Conservation (phyloP, 2,113 vertebrate genomes). For the Oryzias celebensis region DNA sequence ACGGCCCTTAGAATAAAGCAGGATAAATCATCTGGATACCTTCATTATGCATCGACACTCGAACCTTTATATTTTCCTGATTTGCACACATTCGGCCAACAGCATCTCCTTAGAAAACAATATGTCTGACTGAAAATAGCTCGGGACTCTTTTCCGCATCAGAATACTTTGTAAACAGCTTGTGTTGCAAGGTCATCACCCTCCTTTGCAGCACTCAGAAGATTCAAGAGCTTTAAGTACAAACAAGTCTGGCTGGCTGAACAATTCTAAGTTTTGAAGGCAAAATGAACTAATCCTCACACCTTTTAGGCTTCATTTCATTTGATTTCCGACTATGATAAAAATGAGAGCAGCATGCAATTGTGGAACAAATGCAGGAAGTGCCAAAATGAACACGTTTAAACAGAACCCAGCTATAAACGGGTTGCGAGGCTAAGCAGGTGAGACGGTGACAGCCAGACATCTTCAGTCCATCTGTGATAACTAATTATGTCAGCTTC, state of each 20-base stretch:
- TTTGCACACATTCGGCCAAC: too few relatives aligned
- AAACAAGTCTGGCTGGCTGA: background rate
- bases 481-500: conserved; percentile 57
- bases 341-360: background rate
- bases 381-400: conserved; percentile 9
- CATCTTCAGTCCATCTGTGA: conserved; percentile 56
- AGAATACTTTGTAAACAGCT: too few relatives aligned
- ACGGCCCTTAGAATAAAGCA: too few relatives aligned
- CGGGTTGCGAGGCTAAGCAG: conserved; percentile 12
- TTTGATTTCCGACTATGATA: too few relatives aligned
- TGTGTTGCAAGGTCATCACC: background rate
- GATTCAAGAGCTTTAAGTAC: background rate
- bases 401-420: conserved; percentile 18
- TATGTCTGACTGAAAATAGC: too few relatives aligned
- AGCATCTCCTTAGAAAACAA: too few relatives aligned
- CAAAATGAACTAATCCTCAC: too few relatives aligned
- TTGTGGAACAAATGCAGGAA: conserved; percentile 9
- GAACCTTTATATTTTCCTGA: too few relatives aligned
- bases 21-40: too few relatives aligned
- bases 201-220: background rate
- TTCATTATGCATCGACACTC: too few relatives aligned
- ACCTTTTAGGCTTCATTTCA: too few relatives aligned
- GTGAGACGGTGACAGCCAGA: conserved; percentile 47
- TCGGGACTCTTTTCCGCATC: too few relatives aligned
- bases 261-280: background rate